Evolutionary conservation across 2,888 invertebrate species (phyloP).

Genomic region (Biston betularia): DNA sequence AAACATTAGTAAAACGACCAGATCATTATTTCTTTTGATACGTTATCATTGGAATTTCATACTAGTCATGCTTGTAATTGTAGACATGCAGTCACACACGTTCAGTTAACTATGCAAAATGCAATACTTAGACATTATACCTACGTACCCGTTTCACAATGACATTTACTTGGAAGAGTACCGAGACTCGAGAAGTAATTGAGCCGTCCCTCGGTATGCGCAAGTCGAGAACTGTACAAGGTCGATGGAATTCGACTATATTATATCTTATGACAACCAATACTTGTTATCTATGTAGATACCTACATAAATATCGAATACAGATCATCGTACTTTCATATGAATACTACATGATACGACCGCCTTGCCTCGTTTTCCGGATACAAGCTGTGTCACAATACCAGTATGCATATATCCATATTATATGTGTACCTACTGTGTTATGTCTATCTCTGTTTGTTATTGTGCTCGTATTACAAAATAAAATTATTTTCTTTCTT

Average conservation of each 20-base stretch:
- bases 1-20: too few relatives aligned
- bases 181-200: conserved; percentile 45
- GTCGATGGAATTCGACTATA: conserved; percentile 55
- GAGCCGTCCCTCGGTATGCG: conserved; percentile 55
- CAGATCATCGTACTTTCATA: neutral
- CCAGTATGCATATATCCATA: neutral
- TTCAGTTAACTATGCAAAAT: neutral
- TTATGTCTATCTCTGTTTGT: too few relatives aligned
- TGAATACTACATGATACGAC: neutral
- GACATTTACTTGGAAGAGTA: conserved; percentile 14
- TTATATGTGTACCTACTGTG: too few relatives aligned
- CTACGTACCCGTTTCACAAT: neutral
- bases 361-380: neutral
- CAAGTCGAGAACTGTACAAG: conserved; percentile 58
- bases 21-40: neutral
- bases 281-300: neutral
- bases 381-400: neutral
- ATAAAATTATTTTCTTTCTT: too few relatives aligned
- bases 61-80: neutral
- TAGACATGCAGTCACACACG: neutral
- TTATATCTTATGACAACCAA: conserved; percentile 33
- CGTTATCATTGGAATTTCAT: neutral
- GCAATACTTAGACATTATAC: neutral
- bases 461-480: too few relatives aligned
- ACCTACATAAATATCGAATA: conserved; percentile 2